Evolutionary conservation across 2,888 invertebrate genomes (phyloP), one percentile per base, ranked within the genome.

Genomic region (Polydrusus cervinus): DNA sequence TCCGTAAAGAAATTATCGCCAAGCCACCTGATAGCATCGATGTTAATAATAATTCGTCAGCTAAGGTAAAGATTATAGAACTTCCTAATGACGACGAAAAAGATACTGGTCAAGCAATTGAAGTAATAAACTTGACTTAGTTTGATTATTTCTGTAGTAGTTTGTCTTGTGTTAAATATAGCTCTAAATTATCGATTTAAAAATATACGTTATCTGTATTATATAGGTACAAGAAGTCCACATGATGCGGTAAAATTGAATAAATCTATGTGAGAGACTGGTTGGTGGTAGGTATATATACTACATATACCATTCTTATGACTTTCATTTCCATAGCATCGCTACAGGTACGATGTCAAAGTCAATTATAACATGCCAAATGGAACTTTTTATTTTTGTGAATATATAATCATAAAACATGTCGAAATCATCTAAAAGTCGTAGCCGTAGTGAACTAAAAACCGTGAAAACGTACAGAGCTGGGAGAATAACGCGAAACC

Each of bases 401-500:
- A 25, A 34, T 34, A 34, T 34, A 34, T 34, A 34, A 34, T 8
- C 8, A 34, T 3, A 34, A 34, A 34, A 34, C 34, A 64, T 64
- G 64, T 64, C 45, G 14, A 49, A 30, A 9, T 14, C 49, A 16
- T 64, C 64, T 1, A 30, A 16, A 47, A 45, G 64, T 30, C 49
- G 34, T 13, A 64, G 64, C 20, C 45, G 30, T 2, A 47, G 16
- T 11, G 11, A 16, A 16, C 10, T 49, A 8, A 34, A 47, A 30
- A 3, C 25, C 11, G 11, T 13, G 16, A 66, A 66, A 38, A 34
- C 34, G 20, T 53, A 38, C 40, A 69, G 49, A 51, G 45, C 75
- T 5, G 78, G 79, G 16, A 78, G 66, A 57, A 60, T 80, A 53
- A 79, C 80, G 7, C 70, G 78, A 40, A 82, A 81, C 57, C 82